A percentile compares a stretch with the other conserved stretches of the same genome.
Conservation (phyloP, 2,113 vertebrate genomes). For the Gambusia affinis region DNA sequence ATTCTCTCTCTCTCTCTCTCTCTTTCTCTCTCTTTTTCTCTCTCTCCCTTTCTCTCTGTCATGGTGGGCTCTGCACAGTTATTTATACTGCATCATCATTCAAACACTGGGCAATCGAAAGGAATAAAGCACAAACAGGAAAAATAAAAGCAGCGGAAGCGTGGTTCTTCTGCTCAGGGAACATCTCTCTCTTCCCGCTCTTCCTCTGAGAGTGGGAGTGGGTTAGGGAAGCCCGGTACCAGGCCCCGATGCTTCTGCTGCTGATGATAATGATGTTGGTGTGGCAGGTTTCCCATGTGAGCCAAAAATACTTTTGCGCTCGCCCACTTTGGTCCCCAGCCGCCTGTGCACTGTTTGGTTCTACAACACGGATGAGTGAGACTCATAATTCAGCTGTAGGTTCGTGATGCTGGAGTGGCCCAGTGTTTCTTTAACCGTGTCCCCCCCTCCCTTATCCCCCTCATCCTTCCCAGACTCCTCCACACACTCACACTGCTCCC, state of each 20-base stretch:
- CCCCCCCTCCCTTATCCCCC: not conserved
- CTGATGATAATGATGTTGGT: constrained; percentile 72
- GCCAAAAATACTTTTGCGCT: constrained; percentile 83
- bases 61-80: constrained; percentile 70
- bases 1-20: constrained; percentile 33
- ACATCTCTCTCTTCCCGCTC: constrained; percentile 64
- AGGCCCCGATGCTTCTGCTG: constrained; percentile 76
- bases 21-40: constrained; percentile 41
- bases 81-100: constrained; percentile 71
- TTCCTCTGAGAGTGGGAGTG: constrained; percentile 79
- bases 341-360: constrained; percentile 72
- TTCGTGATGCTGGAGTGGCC: constrained; percentile 78
- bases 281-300: constrained; percentile 82
- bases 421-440: constrained; percentile 70
- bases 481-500: constrained; percentile 49
- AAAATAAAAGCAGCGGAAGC: constrained; percentile 72
- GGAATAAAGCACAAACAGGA: constrained; percentile 61
- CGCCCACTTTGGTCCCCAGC: constrained; percentile 83
- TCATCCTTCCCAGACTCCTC: constrained; percentile 66
- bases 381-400: constrained; percentile 63
- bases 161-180: constrained; percentile 76
- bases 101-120: constrained; percentile 64
- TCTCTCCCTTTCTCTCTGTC: constrained; percentile 59
- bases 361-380: constrained; percentile 73
- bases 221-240: constrained; percentile 84